Base-by-base conservation (phyloP, 2,797 vertebrate genomes). In the Sylvia borin region DNA sequence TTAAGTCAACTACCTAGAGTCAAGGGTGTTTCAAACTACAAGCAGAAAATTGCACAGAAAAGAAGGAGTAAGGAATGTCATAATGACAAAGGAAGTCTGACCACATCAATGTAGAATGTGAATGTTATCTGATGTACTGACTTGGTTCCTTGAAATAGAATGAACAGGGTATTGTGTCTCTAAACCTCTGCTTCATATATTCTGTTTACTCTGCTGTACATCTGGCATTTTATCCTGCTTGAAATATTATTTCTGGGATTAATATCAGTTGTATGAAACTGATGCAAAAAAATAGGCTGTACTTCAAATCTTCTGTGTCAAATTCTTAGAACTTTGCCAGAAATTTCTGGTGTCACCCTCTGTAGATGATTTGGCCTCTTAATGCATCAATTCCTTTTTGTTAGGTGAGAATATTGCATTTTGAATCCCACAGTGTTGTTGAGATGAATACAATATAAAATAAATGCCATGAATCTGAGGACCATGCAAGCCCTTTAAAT, bases 81-180 rank as follows among this genome's bases (percentile, higher is more conserved):
- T 34, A 90, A 86, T 60, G 74, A 86, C 79, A 76, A 91, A 86
- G 24, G 51, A 93, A 60, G 47, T 87, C 74, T 92, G 72, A 60
- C 48, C 43, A 48, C 60, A 81, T 93, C 67, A 60, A 1, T 32
- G 45, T 42, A 91, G 55, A 53, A 67, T 38, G 51, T 67, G 43
- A 65, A 58, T 75, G 79, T 86, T 92, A 81, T 75, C 76, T 95
- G 60, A 66, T 75, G 21, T 50, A 32, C 74, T 86, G 80, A 78
- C 55, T 90, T 73, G 26, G 12, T 53, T 86, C 48, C 84, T 90
- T 79, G 81, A 90, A 75, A 67, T 32, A 48, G 72, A 74, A 92
- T 65, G 38, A 94, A 93, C 66, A 31, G 31, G 10, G 7, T 78
- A 95, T 79, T 86, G 40, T 79, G 50, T 60, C 48, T 78, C 57